Base-by-base conservation (phyloP, 2,888 invertebrate species). In the Xestia xanthographa region DNA sequence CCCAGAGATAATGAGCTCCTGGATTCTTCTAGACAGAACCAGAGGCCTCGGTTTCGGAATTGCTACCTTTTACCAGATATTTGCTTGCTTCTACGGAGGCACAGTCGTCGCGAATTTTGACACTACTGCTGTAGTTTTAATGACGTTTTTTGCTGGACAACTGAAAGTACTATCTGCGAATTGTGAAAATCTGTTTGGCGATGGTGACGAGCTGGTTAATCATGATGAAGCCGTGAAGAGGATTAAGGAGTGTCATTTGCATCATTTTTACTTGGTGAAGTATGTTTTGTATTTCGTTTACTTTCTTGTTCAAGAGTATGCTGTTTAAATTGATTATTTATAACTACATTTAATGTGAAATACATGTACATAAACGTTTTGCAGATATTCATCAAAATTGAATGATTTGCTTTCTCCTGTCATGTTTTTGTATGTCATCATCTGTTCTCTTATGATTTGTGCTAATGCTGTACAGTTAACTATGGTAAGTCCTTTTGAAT, bases 401-500 rank as follows among this genome's bases (percentile, higher is more conserved):
- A 94, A 96, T 80, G 91, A 91, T 0, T 81, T 96, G 34, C 82
- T 96, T 4, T 96, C 96, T 17, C 96, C 96, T 0, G 94, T 96
- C 0, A 93, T 96, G 95, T 96, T 96, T 85, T 26, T 95, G 53
- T 96, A 96, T 83, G 94, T 96, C 0, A 90, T 96, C 11, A 95
- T 96, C 60, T 97, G 96, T 73, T 96, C 96, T 0, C 86, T 96
- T 0, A 96, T 96, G 96, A 93, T 96, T 63, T 96, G 96, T 80
- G 94, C 95, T 0, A 94, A 95, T 80, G 96, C 95, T 58, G 91
- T 94, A 9, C 95, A 95, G 80, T 77, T 96, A n/a, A 94, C 93
- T 22, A 91, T 89, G 90, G 95, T 95, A 90, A 88, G 87, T 72
- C 14, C 43, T 72, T 45, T 43, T 56, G 11, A n/a, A 43, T 34